phyloP scores from a whole-genome alignment of 2,797 vertebrate genomes.

The Denticeps clupeoides region DNA sequence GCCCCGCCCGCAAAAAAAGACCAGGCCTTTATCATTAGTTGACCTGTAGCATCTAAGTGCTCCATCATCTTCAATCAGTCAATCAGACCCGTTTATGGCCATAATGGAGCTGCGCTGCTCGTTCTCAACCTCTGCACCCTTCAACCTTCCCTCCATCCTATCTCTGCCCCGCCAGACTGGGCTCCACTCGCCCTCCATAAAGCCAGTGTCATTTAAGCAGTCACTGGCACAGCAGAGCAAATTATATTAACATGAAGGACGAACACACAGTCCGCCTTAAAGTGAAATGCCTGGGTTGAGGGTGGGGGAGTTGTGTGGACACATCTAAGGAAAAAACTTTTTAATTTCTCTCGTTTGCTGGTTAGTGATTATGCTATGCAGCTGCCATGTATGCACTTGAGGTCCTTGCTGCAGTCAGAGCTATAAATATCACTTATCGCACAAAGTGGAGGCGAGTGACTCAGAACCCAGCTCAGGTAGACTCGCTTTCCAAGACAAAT shows the following conservation, averaged over 20 bases:
- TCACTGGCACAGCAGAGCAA: not conserved
- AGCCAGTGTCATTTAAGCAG: no score
- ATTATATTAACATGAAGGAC: not conserved
- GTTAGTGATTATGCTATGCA: no score
- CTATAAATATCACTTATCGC: constrained; percentile 60
- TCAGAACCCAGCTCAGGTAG: constrained; percentile 30
- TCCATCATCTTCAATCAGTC: constrained; percentile 41
- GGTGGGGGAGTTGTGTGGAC: no score
- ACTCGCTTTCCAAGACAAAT: constrained; percentile 51
- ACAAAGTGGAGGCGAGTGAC: constrained; percentile 34
- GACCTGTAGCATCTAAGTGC: constrained; percentile 8
- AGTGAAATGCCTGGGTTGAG: no score
- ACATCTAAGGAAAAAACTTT: constrained; percentile 49
- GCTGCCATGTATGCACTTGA: no score
- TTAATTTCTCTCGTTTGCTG: no score
- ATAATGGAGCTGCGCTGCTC: not conserved
- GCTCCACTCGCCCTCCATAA: no score
- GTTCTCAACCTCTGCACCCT: constrained; percentile 19
- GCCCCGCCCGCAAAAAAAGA: constrained; percentile 17
- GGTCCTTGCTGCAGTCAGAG: constrained; percentile 34
- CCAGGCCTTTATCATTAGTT: constrained; percentile 20
- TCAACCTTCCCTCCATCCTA: not conserved
- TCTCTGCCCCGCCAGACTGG: not conserved
- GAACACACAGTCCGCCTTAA: no score
- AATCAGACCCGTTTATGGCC: not conserved